Base-by-base conservation (phyloP, 2,888 invertebrate species). In the Lissocephala sabroskyi region DNA sequence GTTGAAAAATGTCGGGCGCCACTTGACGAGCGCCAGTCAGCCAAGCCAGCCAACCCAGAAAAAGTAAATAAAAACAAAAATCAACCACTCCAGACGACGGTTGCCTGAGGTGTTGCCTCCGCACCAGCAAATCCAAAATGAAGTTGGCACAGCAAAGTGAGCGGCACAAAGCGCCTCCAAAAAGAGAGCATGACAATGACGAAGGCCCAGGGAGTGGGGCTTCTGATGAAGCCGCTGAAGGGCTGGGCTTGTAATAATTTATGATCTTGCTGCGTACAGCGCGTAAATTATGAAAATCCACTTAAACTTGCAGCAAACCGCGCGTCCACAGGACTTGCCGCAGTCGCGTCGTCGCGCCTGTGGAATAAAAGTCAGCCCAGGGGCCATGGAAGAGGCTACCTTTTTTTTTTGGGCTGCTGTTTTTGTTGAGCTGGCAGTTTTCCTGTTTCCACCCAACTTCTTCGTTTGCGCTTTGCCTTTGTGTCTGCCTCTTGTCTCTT, bases 221-320 rank as follows among this genome's bases (percentile, higher is more conserved):
- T 11, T 14, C 16, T 16, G 28, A 18, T 35, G 19, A 4, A 10
- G 18, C 28, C 26, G 28, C 3, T 6, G 41, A 29, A 6, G 37
- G 46, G 32, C 45, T 13, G 45, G 16, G 32, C 44, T 29, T 55
- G 56, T 55, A 52, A 71, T 75, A 76, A 74, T 76, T 73, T 76
- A 76, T 76, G 65, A 62, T 60, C 76, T 53, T 51, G 56, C 49
- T 42, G 50, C 50, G 70, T 65, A 44, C 50, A 59, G 54, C 56
- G 74, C 61, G 74, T 76, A 73, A 73, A 76, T 73, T 74, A 73
- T 74, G 74, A 74, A 73, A 73, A 73, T 76, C 73, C 70, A 71
- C 73, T 73, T 74, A 73, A 70, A 75, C 61, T 71, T 71, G 59
- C 53, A 56, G 52, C 47, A 46, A 52, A 51, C 61, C 57, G 39